Evolutionary conservation across 2,113 vertebrate species (phyloP).

Genomic region (Nansenia antarctica): DNA sequence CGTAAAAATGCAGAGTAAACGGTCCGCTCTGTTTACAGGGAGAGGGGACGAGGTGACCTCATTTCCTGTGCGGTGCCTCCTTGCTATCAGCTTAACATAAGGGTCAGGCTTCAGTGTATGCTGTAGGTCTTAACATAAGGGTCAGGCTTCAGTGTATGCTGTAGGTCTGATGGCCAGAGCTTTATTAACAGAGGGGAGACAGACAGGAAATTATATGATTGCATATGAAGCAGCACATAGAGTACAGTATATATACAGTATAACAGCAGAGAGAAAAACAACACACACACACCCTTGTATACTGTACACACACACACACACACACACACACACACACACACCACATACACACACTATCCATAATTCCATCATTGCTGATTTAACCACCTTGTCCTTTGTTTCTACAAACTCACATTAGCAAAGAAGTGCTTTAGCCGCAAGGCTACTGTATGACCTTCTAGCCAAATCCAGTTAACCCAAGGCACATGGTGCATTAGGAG

Average conservation of each 20-base stretch:
- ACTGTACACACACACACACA: too few species aligned
- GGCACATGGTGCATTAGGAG: slow-evolving; percentile 43
- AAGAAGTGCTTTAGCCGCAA: background rate
- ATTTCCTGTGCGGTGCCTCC: background rate
- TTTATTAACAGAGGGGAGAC: background rate
- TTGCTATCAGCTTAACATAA: background rate
- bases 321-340: background rate
- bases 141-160: background rate
- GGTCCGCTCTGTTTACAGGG: background rate
- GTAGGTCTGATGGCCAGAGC: too few species aligned
- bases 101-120: background rate
- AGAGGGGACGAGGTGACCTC: background rate
- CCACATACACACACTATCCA: background rate
- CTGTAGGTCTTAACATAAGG: background rate
- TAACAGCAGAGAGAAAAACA: too few species aligned
- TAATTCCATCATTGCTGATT: background rate
- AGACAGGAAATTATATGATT: too few species aligned
- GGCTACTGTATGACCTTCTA: background rate
- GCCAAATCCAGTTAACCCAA: slow-evolving; percentile 38
- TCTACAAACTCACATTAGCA: background rate
- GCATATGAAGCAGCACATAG: too few species aligned
- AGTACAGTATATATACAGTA: too few species aligned
- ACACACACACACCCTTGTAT: slow-evolving; percentile 5
- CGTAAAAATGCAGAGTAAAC: background rate
- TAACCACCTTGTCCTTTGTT: background rate